A percentile compares a stretch with the other conserved stretches of the same genome.
Conservation (phyloP, 2,797 vertebrate species). For the Sparidentex hasta region DNA sequence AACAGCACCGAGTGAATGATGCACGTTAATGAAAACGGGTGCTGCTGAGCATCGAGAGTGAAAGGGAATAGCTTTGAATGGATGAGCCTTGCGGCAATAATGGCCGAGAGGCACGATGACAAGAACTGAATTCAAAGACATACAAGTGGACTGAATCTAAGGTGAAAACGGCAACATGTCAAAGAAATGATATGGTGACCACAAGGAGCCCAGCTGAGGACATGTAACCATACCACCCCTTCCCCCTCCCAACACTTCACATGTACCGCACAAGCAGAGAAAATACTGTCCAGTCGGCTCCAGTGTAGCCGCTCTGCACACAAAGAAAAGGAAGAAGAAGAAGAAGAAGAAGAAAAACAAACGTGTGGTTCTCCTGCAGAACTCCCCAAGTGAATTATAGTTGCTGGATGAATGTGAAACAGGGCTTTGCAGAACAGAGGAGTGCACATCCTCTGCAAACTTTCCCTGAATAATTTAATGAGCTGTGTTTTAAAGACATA, state of each 20-base stretch:
- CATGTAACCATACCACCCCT: not conserved
- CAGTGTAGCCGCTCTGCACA: not conserved
- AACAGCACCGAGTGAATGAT: slow-evolving; percentile 56
- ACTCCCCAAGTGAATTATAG: slow-evolving; percentile 38
- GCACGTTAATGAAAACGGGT: slow-evolving; percentile 63
- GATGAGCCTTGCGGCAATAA: slow-evolving; percentile 46
- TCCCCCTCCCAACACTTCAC: not conserved
- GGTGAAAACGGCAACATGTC: slow-evolving; percentile 25
- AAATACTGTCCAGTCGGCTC: slow-evolving; percentile 28
- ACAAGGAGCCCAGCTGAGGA: not conserved
- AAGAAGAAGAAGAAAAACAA: slow-evolving; percentile 36
- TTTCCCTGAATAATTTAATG: slow-evolving; percentile 74
- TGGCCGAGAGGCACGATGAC: slow-evolving; percentile 40
- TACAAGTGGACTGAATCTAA: slow-evolving; percentile 39
- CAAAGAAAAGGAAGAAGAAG: slow-evolving; percentile 14
- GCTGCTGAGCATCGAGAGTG: slow-evolving; percentile 34
- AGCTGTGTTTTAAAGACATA: slow-evolving; percentile 49
- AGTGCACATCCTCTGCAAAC: slow-evolving; percentile 58
- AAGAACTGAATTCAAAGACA: slow-evolving; percentile 42
- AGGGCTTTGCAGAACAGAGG: slow-evolving; percentile 52
- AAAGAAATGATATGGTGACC: slow-evolving; percentile 14
- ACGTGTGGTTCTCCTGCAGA: slow-evolving; percentile 40
- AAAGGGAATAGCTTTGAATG: slow-evolving; percentile 53
- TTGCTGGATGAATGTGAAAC: slow-evolving; percentile 58
- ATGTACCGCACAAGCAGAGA: slow-evolving; percentile 5